phyloP scores from a whole-genome alignment of 2,113 vertebrate species.

The Planiliza haematocheilus region DNA sequence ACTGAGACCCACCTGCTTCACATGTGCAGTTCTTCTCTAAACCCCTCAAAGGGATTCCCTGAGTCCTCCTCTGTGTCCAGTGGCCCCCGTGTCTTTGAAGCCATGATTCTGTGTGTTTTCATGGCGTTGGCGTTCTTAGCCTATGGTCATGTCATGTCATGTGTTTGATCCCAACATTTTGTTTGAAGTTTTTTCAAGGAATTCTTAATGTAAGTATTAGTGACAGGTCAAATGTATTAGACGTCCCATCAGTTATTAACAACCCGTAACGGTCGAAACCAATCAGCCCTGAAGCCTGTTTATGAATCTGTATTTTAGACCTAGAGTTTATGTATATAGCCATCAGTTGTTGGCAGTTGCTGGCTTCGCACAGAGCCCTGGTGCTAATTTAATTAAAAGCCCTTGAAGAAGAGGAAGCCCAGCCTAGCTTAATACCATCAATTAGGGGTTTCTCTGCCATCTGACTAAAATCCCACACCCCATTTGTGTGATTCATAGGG shows the following conservation, averaged over 20 bases:
- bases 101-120: conserved; percentile 72
- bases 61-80: conserved; percentile 64
- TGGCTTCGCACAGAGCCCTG: conserved; percentile 29
- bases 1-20: conserved; percentile 72
- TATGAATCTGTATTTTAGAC: conserved; percentile 29
- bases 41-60: conserved; percentile 81
- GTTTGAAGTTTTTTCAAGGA: conserved; percentile 68
- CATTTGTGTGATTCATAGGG: conserved; percentile 77
- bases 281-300: conserved; percentile 23
- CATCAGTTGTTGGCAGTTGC: conserved; percentile 50
- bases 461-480: conserved; percentile 77
- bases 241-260: conserved; percentile 29
- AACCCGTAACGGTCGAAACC: conserved; percentile 29
- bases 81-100: conserved; percentile 71
- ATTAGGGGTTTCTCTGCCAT: conserved; percentile 72
- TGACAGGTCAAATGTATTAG: conserved; percentile 40
- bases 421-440: conserved; percentile 73
- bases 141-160: conserved; percentile 61
- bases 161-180: conserved; percentile 63
- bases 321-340: conserved; percentile 30
- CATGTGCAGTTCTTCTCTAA: conserved; percentile 74
- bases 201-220: conserved; percentile 42
- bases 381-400: conserved; percentile 73
- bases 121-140: conserved; percentile 67
- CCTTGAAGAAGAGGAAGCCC: conserved; percentile 68